These are phyloP conservation scores for Listrodromus nycthemerus DNA, from an alignment of 2,888 invertebrate genomes.

Conservation along the genomic window DNA sequence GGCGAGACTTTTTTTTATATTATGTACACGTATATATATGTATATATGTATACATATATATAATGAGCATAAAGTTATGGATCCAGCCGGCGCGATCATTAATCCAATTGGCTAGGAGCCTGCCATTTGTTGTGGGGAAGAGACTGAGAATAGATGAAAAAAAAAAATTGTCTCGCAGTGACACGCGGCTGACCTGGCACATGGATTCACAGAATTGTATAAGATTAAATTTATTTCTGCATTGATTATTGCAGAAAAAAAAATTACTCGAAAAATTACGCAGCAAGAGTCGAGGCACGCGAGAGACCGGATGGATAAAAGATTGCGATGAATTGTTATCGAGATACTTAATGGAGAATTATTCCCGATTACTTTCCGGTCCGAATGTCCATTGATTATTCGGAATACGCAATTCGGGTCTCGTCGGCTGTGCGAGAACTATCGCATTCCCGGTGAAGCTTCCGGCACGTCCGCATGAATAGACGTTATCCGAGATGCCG, in stretches of 20 bases:
- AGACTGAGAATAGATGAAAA: too few species aligned
- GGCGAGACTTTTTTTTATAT: too few species aligned
- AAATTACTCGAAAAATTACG: too few species aligned
- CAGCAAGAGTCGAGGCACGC: background rate
- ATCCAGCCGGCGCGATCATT: constrained; percentile 25
- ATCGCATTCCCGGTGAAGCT: constrained; percentile 16
- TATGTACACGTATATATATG: background rate
- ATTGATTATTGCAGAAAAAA: too few species aligned
- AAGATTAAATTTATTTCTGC: too few species aligned
- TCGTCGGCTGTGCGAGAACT: constrained; percentile 12
- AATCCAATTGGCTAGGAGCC: constrained; percentile 48
- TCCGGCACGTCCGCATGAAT: constrained; percentile 19
- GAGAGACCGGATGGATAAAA: background rate
- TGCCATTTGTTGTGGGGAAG: too few species aligned
- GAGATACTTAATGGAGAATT: background rate
- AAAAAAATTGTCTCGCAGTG: too few species aligned
- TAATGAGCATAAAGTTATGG: constrained; percentile 28
- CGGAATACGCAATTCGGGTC: constrained; percentile 16
- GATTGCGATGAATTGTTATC: background rate
- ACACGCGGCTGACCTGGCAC: too few species aligned
- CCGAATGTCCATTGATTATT: background rate
- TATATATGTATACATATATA: background rate
- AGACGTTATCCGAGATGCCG: constrained; percentile 20
- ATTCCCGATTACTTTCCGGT: background rate
- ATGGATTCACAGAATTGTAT: too few species aligned